Base-by-base conservation (phyloP, 2,888 invertebrate species). In the Lasius platythorax region DNA sequence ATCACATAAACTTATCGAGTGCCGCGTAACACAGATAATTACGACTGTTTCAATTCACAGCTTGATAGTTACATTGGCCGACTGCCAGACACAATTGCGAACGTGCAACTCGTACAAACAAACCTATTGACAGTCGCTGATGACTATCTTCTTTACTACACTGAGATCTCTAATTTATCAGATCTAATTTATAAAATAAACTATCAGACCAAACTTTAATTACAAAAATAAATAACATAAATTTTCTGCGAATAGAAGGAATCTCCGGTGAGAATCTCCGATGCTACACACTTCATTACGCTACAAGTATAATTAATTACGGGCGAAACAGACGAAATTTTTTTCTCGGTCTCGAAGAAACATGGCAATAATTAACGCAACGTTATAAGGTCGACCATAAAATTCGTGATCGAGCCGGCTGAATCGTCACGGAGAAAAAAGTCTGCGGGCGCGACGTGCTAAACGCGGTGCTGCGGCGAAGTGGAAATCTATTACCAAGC, bases 11-110 rank as follows among this genome's bases (percentile, higher is more conserved):
- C 53, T 46, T 56, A 72, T 61, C 72, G 78, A 33, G 30, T 33
- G 43, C 8, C 46, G 33, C 61, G 72, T 70, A 79, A 79, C 61
- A 23, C 46, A 50, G 73, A 72, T 79, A 79, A 79, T 79, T 72
- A 61, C 75, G 84, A 70, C 37, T 70, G 76, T 85, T 85, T 85
- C 85, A 76, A 85, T 85, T 85, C 84, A 67, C 66, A n/a, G 73
- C 76, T 84, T 53, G 70, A 74, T 76, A 66, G 85, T 66, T 76
- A 84, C 70, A 43, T 37, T 84, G 85, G 85, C 85, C 18, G 61
- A 58, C 23, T 63, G 85, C 85, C 85, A 85, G 76, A 56, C 23
- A 28, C 50, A 50, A 28, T 53, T 46, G 67, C 28, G 75, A 53
- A 84, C 76, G 84, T 84, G 76, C 63, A 37, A 53, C n/a, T 85